These are phyloP conservation scores for Petrocephalus sullivani DNA, from an alignment of 2,797 vertebrate genomes.

Conservation along the genomic window DNA sequence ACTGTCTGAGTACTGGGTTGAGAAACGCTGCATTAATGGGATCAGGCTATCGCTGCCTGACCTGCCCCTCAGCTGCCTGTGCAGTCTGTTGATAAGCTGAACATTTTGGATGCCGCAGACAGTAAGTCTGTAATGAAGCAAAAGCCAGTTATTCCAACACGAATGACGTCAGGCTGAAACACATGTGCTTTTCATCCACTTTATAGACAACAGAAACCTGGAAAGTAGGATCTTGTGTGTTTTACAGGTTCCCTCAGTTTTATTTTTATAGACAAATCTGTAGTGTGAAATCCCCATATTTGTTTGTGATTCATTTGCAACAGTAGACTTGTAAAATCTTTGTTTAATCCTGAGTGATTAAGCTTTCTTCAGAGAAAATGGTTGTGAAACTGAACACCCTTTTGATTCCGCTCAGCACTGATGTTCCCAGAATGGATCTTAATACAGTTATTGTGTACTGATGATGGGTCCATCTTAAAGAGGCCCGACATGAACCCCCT, in stretches of 20 bases:
- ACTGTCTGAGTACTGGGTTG: background rate
- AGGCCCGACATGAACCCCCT: background rate
- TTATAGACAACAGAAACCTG: background rate
- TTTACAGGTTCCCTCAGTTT: background rate
- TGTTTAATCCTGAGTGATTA: too few species aligned
- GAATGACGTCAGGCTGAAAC: background rate
- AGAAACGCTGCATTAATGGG: background rate
- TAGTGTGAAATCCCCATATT: background rate
- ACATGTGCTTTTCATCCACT: constrained; percentile 35
- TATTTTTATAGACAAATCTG: background rate
- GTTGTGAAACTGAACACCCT: background rate
- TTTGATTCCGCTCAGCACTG: background rate
- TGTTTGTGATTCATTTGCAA: background rate
- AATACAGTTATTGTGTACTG: background rate
- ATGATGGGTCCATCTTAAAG: background rate
- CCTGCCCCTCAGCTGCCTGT: background rate
- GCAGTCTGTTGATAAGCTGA: background rate
- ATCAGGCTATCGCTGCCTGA: background rate
- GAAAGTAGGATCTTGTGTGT: background rate
- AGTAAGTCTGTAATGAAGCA: background rate
- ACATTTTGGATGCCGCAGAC: background rate
- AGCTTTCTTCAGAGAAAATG: too few species aligned
- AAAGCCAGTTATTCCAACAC: background rate
- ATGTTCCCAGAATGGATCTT: background rate
- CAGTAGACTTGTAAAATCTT: too few species aligned